Evolutionary conservation across 2,797 vertebrate species (phyloP).

Genomic region (Hapalemur alaotrensis): DNA sequence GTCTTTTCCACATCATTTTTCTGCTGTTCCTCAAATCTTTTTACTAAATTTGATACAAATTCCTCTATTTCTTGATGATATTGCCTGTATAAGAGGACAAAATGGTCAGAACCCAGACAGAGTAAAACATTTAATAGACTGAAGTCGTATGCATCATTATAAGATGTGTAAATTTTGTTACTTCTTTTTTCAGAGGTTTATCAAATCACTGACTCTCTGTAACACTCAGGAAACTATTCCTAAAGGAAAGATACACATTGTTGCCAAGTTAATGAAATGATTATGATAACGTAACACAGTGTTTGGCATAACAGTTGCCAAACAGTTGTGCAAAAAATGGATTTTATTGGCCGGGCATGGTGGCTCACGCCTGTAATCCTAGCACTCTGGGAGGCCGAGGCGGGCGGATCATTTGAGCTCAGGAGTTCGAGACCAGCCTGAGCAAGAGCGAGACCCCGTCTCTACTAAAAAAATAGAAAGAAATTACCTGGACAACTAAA

Average conservation of each 20-base stretch:
- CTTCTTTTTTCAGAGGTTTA: constrained; percentile 9
- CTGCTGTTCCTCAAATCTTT: constrained; percentile 90
- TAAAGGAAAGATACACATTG: not conserved
- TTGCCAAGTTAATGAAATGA: not conserved
- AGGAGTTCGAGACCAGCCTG: too few species aligned
- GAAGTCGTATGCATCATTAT: not conserved
- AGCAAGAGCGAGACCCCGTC: too few species aligned
- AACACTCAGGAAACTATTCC: not conserved
- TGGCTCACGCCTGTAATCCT: too few species aligned
- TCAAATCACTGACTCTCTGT: not conserved
- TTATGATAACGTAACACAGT: not conserved
- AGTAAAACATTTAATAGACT: not conserved
- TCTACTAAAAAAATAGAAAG: too few species aligned
- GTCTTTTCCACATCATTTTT: constrained; percentile 86
- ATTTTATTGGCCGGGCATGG: too few species aligned
- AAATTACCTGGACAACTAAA: too few species aligned
- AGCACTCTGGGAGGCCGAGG: too few species aligned
- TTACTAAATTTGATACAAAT: constrained; percentile 90
- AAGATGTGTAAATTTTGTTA: not conserved
- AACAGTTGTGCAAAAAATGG: not conserved
- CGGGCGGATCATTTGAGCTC: too few species aligned
- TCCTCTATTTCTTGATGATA: constrained; percentile 98
- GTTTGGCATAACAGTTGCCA: not conserved
- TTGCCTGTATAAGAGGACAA: constrained; percentile 84
- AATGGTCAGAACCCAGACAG: constrained; percentile 16